Conservation (phyloP, 2,888 invertebrate genomes). For the Troglohyphantes excavatus region DNA sequence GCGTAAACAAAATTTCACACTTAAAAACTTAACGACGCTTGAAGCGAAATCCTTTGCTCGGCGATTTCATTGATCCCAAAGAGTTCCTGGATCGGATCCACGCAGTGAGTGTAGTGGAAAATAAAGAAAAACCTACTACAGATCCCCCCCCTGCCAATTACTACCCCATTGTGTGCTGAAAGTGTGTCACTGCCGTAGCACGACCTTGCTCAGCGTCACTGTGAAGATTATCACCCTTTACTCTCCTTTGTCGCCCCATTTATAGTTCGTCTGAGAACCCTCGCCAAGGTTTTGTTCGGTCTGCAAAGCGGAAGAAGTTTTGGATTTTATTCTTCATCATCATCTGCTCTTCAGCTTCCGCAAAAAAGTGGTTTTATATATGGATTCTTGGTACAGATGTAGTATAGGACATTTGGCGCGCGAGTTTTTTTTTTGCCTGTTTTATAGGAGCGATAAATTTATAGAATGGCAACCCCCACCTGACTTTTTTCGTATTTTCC, state of each 20-base stretch:
- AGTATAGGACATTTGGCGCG: too few relatives aligned
- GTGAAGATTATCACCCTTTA: slow-evolving; percentile 16
- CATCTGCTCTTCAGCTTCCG: too few relatives aligned
- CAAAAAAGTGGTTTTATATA: too few relatives aligned
- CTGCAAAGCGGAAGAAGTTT: neutral
- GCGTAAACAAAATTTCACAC: too few relatives aligned
- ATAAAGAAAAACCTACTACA: neutral
- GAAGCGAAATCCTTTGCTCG: neutral
- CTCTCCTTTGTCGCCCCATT: slow-evolving; percentile 40
- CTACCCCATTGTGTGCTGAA: slow-evolving; percentile 7
- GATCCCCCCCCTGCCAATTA: neutral
- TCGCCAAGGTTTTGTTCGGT: slow-evolving; percentile 43
- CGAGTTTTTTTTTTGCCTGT: too few relatives aligned
- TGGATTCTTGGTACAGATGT: too few relatives aligned
- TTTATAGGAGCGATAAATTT: too few relatives aligned
- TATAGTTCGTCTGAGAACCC: slow-evolving; percentile 45
- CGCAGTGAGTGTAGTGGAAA: neutral
- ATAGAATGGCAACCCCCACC: too few relatives aligned
- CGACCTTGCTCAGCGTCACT: neutral
- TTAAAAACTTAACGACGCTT: neutral
- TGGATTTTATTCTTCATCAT: too few relatives aligned
- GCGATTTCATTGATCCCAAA: neutral
- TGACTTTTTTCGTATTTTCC: too few relatives aligned
- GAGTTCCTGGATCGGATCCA: slow-evolving; percentile 19
- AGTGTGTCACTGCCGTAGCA: slow-evolving; percentile 29